These are phyloP conservation scores for Manis crassicaudata DNA, from an alignment of 2,797 vertebrate genomes.

Conservation along the genomic window DNA sequence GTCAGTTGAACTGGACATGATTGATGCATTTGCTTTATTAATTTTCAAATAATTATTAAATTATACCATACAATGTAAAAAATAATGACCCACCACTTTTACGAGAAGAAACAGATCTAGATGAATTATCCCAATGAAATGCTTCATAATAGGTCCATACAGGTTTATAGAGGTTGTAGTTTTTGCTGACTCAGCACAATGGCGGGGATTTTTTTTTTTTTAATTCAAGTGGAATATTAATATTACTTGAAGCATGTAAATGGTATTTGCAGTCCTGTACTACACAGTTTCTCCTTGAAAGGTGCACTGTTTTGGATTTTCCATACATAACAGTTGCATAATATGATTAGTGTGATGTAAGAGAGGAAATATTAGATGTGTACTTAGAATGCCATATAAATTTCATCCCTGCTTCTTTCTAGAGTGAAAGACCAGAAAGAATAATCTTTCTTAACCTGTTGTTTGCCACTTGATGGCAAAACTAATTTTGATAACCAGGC, in stretches of 20 bases:
- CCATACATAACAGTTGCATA: background rate
- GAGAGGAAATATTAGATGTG: background rate
- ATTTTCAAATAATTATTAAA: constrained; percentile 27
- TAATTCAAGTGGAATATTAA: background rate
- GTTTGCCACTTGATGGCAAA: background rate
- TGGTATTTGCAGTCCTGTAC: background rate
- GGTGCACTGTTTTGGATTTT: background rate
- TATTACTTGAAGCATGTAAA: background rate
- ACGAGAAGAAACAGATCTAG: background rate
- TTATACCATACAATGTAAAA: background rate
- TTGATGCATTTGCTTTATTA: background rate
- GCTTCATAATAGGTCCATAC: background rate
- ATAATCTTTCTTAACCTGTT: background rate
- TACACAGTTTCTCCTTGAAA: background rate
- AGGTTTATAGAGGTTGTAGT: background rate
- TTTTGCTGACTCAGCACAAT: background rate
- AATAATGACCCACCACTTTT: background rate
- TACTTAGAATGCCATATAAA: background rate
- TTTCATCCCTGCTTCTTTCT: background rate
- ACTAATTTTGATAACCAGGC: background rate
- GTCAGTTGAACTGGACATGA: background rate
- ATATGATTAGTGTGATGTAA: background rate
- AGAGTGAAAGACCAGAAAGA: background rate
- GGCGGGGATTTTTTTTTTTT: background rate
- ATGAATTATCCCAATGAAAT: background rate